Percentiles rank a stretch among this genome's conserved stretches.
These are phyloP conservation scores for Coenobita brevimanus DNA, from an alignment of 1,140 invertebrate genomes.

Conservation along the genomic window DNA sequence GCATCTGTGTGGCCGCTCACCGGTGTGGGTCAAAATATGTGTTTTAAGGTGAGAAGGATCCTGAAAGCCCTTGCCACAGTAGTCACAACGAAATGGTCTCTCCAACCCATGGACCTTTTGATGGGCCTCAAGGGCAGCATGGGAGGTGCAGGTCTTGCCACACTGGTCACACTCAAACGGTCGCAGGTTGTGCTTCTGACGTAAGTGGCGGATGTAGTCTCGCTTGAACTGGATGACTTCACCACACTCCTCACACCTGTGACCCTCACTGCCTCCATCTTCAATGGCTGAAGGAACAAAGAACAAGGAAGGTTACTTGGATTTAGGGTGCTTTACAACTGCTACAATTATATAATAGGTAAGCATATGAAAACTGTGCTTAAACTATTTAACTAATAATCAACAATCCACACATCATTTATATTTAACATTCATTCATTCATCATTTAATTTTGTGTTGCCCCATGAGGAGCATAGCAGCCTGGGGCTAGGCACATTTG, in stretches of 20 bases:
- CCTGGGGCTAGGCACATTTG: too few species aligned
- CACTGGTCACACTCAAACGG: conserved; percentile 80
- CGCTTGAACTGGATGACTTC: conserved; percentile 65
- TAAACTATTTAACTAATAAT: too few species aligned
- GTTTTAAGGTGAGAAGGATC: conserved; percentile 53
- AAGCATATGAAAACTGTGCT: too few species aligned
- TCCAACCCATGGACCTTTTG: conserved; percentile 73
- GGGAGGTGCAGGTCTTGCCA: conserved; percentile 80
- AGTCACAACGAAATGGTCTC: conserved; percentile 58
- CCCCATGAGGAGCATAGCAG: too few species aligned
- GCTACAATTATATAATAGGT: too few species aligned
- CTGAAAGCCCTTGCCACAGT: conserved; percentile 61
- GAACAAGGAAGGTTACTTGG: neutral
- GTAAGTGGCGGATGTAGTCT: conserved; percentile 64
- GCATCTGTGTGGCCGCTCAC: conserved; percentile 59
- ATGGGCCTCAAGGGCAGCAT: conserved; percentile 80
- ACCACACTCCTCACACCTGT: conserved; percentile 66
- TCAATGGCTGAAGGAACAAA: neutral
- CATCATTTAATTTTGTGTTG: too few species aligned
- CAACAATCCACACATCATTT: too few species aligned
- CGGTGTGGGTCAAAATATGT: conserved; percentile 51
- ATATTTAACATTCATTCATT: too few species aligned
- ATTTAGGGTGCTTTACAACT: too few species aligned
- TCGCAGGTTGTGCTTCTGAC: conserved; percentile 61
- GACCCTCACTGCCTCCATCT: conserved; percentile 40